Percentiles rank a stretch among this genome's conserved stretches.
These are phyloP conservation scores for Pachyrhynchus sulphureomaculatus DNA, from an alignment of 1,140 invertebrate genomes.

Conservation along the genomic window DNA sequence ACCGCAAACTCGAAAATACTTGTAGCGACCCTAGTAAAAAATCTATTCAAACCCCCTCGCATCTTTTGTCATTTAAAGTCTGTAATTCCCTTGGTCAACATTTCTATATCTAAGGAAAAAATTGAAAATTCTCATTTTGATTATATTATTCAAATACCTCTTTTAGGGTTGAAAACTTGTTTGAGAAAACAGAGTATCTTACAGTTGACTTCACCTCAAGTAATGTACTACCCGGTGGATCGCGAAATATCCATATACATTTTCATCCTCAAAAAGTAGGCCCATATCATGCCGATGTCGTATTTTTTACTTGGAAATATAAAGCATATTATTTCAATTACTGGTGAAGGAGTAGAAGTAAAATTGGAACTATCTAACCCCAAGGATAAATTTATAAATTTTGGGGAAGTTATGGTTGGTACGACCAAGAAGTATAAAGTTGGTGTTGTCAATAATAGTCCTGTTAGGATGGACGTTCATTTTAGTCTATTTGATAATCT, in stretches of 20 bases:
- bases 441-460: conserved; percentile 48
- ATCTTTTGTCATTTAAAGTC: too few relatives aligned
- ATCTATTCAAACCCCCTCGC: too few relatives aligned
- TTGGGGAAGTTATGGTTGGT: conserved; percentile 45
- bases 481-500: conserved; percentile 26
- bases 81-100: too few relatives aligned
- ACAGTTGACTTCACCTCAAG: conserved; percentile 38
- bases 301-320: conserved; percentile 47
- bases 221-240: conserved; percentile 37
- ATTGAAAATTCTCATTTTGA: too few relatives aligned
- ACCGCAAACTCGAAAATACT: too few relatives aligned
- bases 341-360: conserved; percentile 49
- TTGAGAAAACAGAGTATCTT: conserved; percentile 44
- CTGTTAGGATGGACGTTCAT: conserved; percentile 24
- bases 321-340: conserved; percentile 44
- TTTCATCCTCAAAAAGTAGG: conserved; percentile 48
- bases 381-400: conserved; percentile 49
- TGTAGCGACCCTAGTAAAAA: too few relatives aligned
- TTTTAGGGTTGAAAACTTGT: conserved; percentile 48
- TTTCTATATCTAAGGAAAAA: too few relatives aligned
- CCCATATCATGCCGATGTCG: conserved; percentile 44
- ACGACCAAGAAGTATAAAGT: conserved; percentile 42
- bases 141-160: too few relatives aligned
- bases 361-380: conserved; percentile 48
- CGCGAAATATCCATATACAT: conserved; percentile 43